These are phyloP conservation scores for Seira ritae DNA, from an alignment of 2,888 invertebrate genomes.

Conservation along the genomic window DNA sequence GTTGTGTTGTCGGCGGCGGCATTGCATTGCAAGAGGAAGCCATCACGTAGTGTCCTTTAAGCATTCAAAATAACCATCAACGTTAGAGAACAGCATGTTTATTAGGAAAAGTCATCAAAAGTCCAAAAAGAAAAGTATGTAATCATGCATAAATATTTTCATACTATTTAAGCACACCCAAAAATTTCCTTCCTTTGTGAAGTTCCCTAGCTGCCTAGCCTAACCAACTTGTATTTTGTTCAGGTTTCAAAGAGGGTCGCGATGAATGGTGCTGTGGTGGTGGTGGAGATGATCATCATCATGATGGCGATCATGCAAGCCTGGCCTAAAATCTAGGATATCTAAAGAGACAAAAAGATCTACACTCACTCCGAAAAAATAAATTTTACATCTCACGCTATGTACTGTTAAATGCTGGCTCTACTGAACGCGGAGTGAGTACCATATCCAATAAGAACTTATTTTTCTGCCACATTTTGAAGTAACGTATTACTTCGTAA, in stretches of 20 bases:
- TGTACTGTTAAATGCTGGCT: too few species aligned
- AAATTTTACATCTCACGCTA: too few species aligned
- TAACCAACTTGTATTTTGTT: background rate
- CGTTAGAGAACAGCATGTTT: constrained; percentile 34
- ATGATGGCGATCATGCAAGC: background rate
- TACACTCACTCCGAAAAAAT: background rate
- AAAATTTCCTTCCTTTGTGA: constrained; percentile 33
- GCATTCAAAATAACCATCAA: constrained; percentile 33
- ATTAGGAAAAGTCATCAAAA: constrained; percentile 55
- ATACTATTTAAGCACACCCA: constrained; percentile 1
- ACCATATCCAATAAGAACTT: constrained; percentile 8
- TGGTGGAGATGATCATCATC: too few species aligned
- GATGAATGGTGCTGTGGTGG: too few species aligned
- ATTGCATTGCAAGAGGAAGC: background rate
- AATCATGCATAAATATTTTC: constrained; percentile 44
- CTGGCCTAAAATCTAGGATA: background rate
- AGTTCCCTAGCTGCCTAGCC: constrained; percentile 16
- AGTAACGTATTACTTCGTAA: constrained; percentile 43
- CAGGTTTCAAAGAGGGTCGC: background rate
- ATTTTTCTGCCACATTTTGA: constrained; percentile 8
- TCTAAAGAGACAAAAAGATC: background rate
- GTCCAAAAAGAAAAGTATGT: constrained; percentile 49
- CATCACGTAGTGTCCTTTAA: constrained; percentile 1
- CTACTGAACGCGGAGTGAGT: too few species aligned
- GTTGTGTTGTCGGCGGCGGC: background rate